Conservation (phyloP, 2,113 vertebrate species). For the Sylvietta virens region DNA sequence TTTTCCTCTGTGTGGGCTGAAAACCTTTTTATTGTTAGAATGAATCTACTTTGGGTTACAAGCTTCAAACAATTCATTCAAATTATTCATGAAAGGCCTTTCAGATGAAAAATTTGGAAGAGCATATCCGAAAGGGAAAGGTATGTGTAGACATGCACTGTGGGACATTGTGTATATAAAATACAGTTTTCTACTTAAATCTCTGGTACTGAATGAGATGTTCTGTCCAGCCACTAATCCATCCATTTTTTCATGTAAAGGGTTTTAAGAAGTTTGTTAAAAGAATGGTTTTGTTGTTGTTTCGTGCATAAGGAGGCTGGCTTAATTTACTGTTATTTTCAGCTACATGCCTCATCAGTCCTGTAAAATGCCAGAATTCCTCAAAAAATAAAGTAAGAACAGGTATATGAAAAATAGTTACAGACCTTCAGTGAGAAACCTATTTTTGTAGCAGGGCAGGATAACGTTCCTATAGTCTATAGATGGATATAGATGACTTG, state of each 20-base stretch:
- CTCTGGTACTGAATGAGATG: neutral
- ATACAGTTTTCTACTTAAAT: neutral
- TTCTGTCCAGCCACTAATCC: neutral
- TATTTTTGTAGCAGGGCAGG: neutral
- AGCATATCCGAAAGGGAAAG: neutral
- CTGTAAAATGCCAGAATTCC: neutral
- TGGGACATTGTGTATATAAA: neutral
- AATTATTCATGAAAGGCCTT: conserved; percentile 28
- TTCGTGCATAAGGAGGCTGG: neutral
- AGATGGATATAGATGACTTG: neutral
- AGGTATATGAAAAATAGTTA: neutral
- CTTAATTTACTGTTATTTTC: neutral
- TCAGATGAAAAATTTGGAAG: neutral
- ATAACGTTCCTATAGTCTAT: accelerated
- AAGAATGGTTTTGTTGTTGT: neutral
- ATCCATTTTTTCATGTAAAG: neutral
- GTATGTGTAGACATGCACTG: neutral
- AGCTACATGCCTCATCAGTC: neutral
- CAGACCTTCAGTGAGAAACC: neutral
- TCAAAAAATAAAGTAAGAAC: neutral
- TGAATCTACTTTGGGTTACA: neutral
- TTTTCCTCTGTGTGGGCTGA: conserved; percentile 52
- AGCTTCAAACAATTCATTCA: conserved; percentile 33
- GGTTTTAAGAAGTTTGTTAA: neutral
- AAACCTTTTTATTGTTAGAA: conserved; percentile 46